Percentiles rank a stretch among this genome's conserved stretches.
Evolutionary conservation across 2,888 invertebrate species (phyloP).

Genomic region (Troides aeacus): DNA sequence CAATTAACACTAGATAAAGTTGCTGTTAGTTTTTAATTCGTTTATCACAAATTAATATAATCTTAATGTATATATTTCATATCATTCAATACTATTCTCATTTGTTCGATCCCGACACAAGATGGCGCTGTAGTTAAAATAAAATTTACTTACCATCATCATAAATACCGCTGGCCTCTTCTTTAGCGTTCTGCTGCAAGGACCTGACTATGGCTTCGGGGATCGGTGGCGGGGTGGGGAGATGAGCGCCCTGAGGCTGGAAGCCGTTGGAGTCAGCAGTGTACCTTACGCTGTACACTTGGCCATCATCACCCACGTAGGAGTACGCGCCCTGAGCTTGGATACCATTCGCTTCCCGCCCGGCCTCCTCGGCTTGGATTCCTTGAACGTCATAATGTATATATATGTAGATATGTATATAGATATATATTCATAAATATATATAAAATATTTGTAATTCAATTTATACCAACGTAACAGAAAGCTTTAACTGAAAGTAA

Average conservation of each 20-base stretch:
- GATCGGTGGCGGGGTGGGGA: conserved; percentile 80
- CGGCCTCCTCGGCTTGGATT: conserved; percentile 66
- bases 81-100: too few species aligned
- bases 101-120: too few species aligned
- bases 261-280: conserved; percentile 72
- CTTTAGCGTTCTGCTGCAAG: conserved; percentile 71
- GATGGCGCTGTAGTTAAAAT: not conserved
- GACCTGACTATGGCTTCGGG: conserved; percentile 79
- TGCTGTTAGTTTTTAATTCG: too few species aligned
- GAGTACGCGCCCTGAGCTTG: conserved; percentile 79
- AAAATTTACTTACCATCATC: conserved; percentile 55
- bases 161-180: conserved; percentile 76
- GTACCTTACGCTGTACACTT: conserved; percentile 74
- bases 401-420: too few species aligned
- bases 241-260: conserved; percentile 77
- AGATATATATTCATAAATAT: too few species aligned
- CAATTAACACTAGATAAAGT: too few species aligned
- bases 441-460: too few species aligned
- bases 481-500: too few species aligned
- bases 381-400: conserved; percentile 42
- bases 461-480: too few species aligned
- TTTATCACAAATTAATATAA: too few species aligned
- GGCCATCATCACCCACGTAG: conserved; percentile 82
- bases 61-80: too few species aligned
- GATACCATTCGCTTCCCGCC: conserved; percentile 67